A percentile compares a stretch with the other conserved stretches of the same genome.
Conservation (phyloP, 2,888 invertebrate genomes). For the Caenorhabditis sp. region DNA sequence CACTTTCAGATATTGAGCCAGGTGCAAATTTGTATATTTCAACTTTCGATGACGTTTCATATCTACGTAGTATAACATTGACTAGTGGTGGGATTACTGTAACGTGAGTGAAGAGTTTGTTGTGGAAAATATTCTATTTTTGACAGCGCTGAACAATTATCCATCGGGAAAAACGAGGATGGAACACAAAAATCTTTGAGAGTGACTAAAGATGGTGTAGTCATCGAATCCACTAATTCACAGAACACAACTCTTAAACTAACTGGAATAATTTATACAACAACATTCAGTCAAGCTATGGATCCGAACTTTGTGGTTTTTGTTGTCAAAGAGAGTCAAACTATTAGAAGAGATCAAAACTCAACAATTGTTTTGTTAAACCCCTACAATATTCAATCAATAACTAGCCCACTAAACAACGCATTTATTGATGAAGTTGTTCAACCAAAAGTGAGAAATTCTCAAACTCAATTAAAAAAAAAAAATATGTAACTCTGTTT, state of each 20-base stretch:
- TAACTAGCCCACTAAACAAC: neutral
- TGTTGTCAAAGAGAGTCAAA: neutral
- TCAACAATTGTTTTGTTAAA: neutral
- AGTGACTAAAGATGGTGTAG: conserved; percentile 10
- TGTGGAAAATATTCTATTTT: neutral
- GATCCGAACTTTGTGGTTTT: conserved; percentile 22
- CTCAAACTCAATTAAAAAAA: too few species aligned
- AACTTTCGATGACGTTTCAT: neutral
- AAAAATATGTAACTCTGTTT: neutral
- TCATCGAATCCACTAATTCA: conserved; percentile 16
- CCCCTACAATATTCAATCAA: neutral
- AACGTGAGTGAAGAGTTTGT: conserved; percentile 5
- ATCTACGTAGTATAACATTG: conserved; percentile 10
- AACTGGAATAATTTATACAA: conserved; percentile 9
- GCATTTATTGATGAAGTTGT: neutral
- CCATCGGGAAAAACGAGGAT: conserved; percentile 1
- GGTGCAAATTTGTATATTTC: neutral
- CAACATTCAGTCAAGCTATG: conserved; percentile 12
- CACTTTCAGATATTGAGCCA: neutral
- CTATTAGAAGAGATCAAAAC: neutral
- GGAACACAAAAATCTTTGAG: conserved; percentile 7
- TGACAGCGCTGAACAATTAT: conserved; percentile 14
- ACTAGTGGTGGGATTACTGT: conserved; percentile 3
- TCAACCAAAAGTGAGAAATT: neutral
- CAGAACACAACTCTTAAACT: conserved; percentile 4